These are phyloP conservation scores for Arbacia lixula DNA, from an alignment of 53 echinoderm and acorn worm species.

Conservation along the genomic window DNA sequence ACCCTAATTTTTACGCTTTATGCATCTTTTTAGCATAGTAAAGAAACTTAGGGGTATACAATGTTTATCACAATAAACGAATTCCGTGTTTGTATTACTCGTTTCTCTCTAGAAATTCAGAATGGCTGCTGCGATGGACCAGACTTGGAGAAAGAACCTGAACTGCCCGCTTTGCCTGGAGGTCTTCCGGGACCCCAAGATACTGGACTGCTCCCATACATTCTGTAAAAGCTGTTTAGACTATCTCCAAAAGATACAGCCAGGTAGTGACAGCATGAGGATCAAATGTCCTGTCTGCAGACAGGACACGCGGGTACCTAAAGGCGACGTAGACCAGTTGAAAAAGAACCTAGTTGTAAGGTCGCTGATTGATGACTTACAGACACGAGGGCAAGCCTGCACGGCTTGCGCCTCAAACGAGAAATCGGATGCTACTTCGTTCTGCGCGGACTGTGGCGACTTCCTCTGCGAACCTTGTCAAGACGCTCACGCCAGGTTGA, in stretches of 20 bases:
- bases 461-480: neutral
- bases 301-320: neutral
- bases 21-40: too few species aligned
- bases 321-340: neutral
- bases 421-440: neutral
- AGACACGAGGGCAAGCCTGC: neutral
- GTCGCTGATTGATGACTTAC: neutral
- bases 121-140: too few species aligned
- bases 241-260: neutral
- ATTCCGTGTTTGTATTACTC: too few species aligned
- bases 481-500: neutral
- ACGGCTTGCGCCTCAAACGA: conserved; percentile 2
- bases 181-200: conserved; percentile 23
- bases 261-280: neutral
- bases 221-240: conserved; percentile 21
- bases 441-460: neutral
- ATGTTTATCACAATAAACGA: too few species aligned
- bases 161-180: too few species aligned
- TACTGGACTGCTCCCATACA: conserved; percentile 13
- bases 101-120: too few species aligned
- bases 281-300: neutral
- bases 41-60: too few species aligned
- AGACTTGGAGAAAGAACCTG: too few species aligned
- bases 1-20: too few species aligned
- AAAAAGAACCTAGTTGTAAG: neutral